These are phyloP conservation scores for Andinoacara biseriatus DNA, from an alignment of 2,113 vertebrate species.

Conservation along the genomic window DNA sequence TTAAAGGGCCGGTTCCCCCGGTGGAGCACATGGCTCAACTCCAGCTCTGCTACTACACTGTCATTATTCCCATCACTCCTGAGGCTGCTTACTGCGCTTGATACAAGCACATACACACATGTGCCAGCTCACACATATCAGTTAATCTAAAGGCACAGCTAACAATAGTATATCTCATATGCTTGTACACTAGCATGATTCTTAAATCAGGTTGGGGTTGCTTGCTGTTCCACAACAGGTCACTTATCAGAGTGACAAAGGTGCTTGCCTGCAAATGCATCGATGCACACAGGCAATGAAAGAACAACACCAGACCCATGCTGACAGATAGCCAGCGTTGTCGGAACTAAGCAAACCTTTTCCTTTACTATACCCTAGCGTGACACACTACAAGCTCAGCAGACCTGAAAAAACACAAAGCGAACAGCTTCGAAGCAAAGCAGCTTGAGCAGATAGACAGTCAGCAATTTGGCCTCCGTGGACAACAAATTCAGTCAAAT, in stretches of 20 bases:
- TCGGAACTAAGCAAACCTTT: conserved; percentile 44
- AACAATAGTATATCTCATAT: conserved; percentile 28
- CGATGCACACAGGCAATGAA: not conserved
- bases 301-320: not conserved
- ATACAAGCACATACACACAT: conserved; percentile 23
- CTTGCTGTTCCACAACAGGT: conserved; percentile 16
- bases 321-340: conserved; percentile 12
- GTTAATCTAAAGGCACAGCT: conserved; percentile 8
- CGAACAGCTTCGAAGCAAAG: conserved; percentile 44
- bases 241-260: conserved; percentile 44
- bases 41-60: conserved; percentile 42
- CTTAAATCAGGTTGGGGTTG: conserved; percentile 18
- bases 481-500: conserved; percentile 11
- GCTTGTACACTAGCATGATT: not conserved
- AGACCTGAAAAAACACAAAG: conserved; percentile 58
- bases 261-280: conserved; percentile 21
- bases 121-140: conserved; percentile 20
- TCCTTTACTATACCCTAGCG: conserved; percentile 38
- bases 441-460: conserved; percentile 16
- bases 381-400: conserved; percentile 64
- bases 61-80: conserved; percentile 44
- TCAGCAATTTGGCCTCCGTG: conserved; percentile 54
- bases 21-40: conserved; percentile 65
- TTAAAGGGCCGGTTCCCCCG: conserved; percentile 79
- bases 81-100: conserved; percentile 49